Conservation (phyloP, 2,113 vertebrate genomes). For the Epinephelus moara region DNA sequence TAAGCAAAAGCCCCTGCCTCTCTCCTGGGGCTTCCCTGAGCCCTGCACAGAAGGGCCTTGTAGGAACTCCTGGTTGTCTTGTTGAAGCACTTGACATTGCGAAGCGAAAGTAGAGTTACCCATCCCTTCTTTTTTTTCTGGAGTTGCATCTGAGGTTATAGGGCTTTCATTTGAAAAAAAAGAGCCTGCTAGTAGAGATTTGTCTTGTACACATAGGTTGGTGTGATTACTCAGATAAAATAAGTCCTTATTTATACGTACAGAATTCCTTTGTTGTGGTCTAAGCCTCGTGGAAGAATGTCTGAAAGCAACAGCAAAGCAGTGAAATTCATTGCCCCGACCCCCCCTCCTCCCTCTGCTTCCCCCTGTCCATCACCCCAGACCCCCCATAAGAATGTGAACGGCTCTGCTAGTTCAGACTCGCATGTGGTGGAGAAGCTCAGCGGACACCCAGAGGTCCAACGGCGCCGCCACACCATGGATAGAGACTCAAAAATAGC, state of each 20-base stretch:
- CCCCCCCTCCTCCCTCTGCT: conserved; percentile 78
- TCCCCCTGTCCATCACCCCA: conserved; percentile 82
- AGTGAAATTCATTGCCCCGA: conserved; percentile 81
- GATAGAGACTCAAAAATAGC: conserved; percentile 94
- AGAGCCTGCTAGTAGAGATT: conserved; percentile 38
- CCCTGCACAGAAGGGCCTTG: conserved; percentile 61
- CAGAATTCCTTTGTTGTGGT: conserved; percentile 40
- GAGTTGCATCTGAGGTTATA: conserved; percentile 35
- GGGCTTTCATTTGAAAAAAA: conserved; percentile 25
- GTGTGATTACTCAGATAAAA: conserved; percentile 11
- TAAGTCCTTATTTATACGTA: conserved; percentile 68
- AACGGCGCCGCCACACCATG: conserved; percentile 96
- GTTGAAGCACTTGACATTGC: conserved; percentile 55
- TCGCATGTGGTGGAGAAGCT: conserved; percentile 88
- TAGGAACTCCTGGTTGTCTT: conserved; percentile 70
- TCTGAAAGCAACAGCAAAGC: conserved; percentile 80
- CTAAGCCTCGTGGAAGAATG: conserved; percentile 66
- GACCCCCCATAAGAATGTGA: conserved; percentile 89
- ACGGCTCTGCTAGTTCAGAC: conserved; percentile 91
- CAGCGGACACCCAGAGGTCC: conserved; percentile 83
- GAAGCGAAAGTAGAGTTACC: conserved; percentile 32
- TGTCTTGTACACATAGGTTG: conserved; percentile 33
- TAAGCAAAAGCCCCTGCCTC: conserved; percentile 78
- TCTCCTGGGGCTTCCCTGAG: conserved; percentile 73
- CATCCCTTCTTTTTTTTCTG: conserved; percentile 11